Percentiles rank a stretch among this genome's conserved stretches.
Evolutionary conservation across 2,888 invertebrate species (phyloP).

Genomic region (Pseudoips prasinana): DNA sequence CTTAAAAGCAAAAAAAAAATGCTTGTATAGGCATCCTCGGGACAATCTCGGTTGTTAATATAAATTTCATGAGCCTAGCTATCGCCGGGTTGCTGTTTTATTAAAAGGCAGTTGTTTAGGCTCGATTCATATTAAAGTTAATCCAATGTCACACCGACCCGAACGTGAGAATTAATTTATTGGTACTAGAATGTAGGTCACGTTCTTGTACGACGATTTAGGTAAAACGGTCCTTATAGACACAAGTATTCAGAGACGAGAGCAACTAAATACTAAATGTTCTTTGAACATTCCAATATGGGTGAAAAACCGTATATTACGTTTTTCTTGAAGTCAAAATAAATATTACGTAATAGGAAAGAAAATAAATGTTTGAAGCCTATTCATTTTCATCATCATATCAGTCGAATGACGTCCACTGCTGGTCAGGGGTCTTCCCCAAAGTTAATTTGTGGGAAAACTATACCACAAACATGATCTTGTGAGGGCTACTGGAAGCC

Average conservation of each 20-base stretch:
- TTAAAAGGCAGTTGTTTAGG: conserved; percentile 53
- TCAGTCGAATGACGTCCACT: too few species aligned
- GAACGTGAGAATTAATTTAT: conserved; percentile 32
- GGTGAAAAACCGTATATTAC: too few species aligned
- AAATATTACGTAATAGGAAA: neutral
- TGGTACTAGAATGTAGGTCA: conserved; percentile 26
- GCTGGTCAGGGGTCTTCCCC: too few species aligned
- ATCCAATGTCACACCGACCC: conserved; percentile 36
- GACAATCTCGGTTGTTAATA: conserved; percentile 55
- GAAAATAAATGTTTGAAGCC: neutral
- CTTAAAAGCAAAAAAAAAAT: conserved; percentile 30
- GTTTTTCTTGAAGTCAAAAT: too few species aligned
- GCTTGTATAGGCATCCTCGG: conserved; percentile 38
- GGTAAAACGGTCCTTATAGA: conserved; percentile 17
- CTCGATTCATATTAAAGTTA: conserved; percentile 51
- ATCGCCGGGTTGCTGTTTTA: conserved; percentile 52
- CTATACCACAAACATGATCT: too few species aligned
- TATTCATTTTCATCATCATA: neutral
- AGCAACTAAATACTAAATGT: neutral
- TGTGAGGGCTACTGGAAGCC: too few species aligned
- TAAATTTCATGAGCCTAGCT: conserved; percentile 56
- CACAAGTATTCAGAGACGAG: conserved; percentile 8
- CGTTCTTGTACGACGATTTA: conserved; percentile 20
- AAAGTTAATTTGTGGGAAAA: too few species aligned
- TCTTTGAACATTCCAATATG: too few species aligned